Evolutionary conservation across 2,113 vertebrate genomes (phyloP).

Genomic region (Crotalus tigris): DNA sequence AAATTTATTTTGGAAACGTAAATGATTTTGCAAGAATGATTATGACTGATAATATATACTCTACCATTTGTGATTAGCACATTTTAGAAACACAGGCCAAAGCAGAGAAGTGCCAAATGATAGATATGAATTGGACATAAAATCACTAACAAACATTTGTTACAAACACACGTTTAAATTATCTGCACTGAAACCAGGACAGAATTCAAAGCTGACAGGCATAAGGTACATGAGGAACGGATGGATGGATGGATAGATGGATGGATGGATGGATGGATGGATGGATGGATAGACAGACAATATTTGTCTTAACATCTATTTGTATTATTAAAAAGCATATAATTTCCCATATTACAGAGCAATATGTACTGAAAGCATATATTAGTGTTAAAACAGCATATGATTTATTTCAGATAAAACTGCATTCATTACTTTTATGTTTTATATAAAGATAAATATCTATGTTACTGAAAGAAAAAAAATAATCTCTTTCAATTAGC

Average conservation of each 20-base stretch:
- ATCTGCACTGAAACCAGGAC: background rate
- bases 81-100: background rate
- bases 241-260: background rate
- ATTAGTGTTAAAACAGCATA: background rate
- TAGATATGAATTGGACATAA: background rate
- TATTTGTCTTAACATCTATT: background rate
- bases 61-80: background rate
- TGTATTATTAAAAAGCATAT: background rate
- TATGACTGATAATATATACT: background rate
- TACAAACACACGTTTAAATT: background rate
- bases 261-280: background rate
- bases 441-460: background rate
- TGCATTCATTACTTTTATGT: background rate
- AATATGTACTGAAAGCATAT: background rate
- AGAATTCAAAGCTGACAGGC: background rate
- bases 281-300: background rate
- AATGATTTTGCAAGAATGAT: slow-evolving; percentile 10
- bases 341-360: background rate
- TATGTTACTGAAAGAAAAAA: background rate
- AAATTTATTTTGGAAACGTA: background rate
- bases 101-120: background rate
- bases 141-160: background rate
- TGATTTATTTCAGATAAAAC: background rate
- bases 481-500: background rate
- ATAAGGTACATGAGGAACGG: background rate